Evolutionary conservation across 2,888 invertebrate genomes (phyloP), one percentile per base, ranked within the genome.

Genomic region (Acrobasis suavella): DNA sequence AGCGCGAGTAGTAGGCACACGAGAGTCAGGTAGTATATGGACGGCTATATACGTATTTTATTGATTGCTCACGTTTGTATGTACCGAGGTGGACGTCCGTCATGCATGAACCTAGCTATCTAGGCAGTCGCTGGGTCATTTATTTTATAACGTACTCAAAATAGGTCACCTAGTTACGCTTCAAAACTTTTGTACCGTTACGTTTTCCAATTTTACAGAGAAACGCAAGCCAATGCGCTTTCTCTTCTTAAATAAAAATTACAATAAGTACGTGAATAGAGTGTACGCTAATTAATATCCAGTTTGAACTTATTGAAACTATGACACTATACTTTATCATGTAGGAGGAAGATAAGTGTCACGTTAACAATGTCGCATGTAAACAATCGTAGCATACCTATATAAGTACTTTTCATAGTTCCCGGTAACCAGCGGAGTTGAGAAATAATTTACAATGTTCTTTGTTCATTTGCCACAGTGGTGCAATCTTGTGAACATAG

Each of bases 61-160:
- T 83, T 78, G 83, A 83, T 83, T 82, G 72, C 80, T 72, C 75
- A 72, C 74, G 78, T 72, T 74, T 73, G 72, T 71, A 64, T 65
- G 64, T 79, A 74, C 77, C 54, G 72, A 69, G 75, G 71, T 75
- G 81, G 75, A 77, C 77, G 79, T 74, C 66, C 67, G 66, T 66
- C 69, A 65, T 64, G 63, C 69, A 65, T 64, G 63, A 78, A 75
- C 73, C 70, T 78, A 80, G 72, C 70, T 75, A 75, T 67, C 68
- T 69, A 71, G 68, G 69, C 66, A 68, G 62, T 67, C 64, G 62
- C 64, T 62, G 69, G 70, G 72, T 69, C 74, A 73, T 72, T 73
- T 82, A 81, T 79, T 77, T 77, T 73, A 75, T 72, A 72, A 73
- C 72, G 50, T 58, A 62, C 68, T 64, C 52, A 14, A 52, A 60